These are phyloP conservation scores for Thymelicus lineola DNA, from an alignment of 2,888 invertebrate genomes.

Conservation along the genomic window DNA sequence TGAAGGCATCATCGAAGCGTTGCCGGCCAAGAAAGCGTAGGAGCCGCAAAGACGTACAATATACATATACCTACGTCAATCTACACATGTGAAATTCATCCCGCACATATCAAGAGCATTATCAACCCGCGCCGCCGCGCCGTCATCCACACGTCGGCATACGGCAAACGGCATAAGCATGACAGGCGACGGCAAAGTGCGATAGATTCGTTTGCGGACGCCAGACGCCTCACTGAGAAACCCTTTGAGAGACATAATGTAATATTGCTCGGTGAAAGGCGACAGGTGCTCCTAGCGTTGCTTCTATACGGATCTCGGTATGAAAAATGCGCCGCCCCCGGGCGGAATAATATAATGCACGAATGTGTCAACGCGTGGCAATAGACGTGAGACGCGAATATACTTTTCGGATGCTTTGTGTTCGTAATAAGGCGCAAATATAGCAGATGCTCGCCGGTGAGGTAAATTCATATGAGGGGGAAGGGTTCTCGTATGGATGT, in stretches of 20 bases:
- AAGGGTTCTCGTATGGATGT: background rate
- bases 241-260: constrained; percentile 71
- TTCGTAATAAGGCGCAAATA: constrained; percentile 69
- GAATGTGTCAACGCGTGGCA: constrained; percentile 70
- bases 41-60: no score
- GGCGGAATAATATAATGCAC: constrained; percentile 73
- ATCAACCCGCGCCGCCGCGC: background rate
- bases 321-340: constrained; percentile 74
- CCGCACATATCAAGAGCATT: constrained; percentile 7
- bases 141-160: constrained; percentile 20
- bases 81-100: no score
- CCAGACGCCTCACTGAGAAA: constrained; percentile 44
- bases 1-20: no score
- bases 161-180: constrained; percentile 44
- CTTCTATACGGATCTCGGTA: constrained; percentile 68
- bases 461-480: constrained; percentile 53
- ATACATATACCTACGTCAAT: no score
- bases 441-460: constrained; percentile 61
- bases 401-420: constrained; percentile 73
- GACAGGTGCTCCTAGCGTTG: constrained; percentile 66
- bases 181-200: constrained; percentile 53
- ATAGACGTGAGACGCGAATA: constrained; percentile 52
- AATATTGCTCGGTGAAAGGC: constrained; percentile 71
- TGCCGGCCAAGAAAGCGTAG: no score
- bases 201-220: constrained; percentile 42